Evolutionary conservation across 92 coral and sea anemone species (phyloP).

Genomic region (Anthopleura xanthogrammica): DNA sequence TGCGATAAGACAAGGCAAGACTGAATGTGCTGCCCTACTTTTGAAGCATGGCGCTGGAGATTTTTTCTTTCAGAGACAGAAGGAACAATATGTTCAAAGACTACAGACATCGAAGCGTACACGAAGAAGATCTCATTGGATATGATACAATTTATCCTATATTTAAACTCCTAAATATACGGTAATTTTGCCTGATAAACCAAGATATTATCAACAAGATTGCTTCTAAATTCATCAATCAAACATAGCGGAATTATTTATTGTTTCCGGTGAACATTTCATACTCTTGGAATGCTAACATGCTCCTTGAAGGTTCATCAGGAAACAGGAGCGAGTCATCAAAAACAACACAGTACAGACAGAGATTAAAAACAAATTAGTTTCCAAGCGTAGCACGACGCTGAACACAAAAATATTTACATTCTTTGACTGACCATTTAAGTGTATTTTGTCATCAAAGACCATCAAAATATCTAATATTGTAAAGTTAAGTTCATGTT

Average conservation of each 20-base stretch:
- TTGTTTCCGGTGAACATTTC: background rate
- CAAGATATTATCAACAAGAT: background rate
- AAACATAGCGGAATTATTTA: background rate
- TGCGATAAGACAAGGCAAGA: slow-evolving; percentile 63
- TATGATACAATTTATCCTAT: slow-evolving; percentile 9
- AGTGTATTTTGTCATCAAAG: background rate
- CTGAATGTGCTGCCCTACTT: slow-evolving; percentile 77
- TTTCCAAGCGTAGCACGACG: background rate
- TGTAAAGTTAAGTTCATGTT: background rate
- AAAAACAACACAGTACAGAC: background rate
- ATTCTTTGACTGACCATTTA: background rate
- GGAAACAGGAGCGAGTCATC: background rate
- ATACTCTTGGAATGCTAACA: background rate
- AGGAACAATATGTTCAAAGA: slow-evolving; percentile 70
- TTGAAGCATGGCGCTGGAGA: slow-evolving; percentile 84
- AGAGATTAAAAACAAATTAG: background rate
- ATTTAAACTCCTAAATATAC: background rate
- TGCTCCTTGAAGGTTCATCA: background rate
- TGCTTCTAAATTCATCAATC: background rate
- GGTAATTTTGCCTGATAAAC: background rate
- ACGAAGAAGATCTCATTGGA: slow-evolving; percentile 77
- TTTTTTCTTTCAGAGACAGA: slow-evolving; percentile 71
- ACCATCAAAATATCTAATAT: background rate
- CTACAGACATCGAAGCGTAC: slow-evolving; percentile 52
- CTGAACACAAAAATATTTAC: background rate